Base-by-base conservation (phyloP, 2,888 invertebrate genomes). In the Lepetodrilus schrolli region DNA sequence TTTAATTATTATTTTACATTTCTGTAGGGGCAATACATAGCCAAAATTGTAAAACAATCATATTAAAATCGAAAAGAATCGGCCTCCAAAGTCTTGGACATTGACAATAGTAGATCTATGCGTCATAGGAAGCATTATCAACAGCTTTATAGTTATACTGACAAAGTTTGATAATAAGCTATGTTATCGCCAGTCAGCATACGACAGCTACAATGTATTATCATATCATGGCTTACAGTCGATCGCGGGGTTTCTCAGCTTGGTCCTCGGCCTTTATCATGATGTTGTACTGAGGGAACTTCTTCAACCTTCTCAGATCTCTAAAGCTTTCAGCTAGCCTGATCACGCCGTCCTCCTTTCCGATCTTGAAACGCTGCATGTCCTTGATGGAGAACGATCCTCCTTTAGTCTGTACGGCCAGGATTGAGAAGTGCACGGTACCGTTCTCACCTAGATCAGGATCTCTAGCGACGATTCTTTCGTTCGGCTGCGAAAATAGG, bases 401-500 rank as follows among this genome's bases (percentile, higher is more conserved):
- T 1, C 37, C 36, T 21, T 34, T 74, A 2, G 74, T 68, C 21
- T 51, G 49, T 2, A 77, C 75, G 1, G 51, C 34, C 1, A 20
- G 58, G 8, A 81, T 77, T 2, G 66, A 65, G 74, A 78, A 81
- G 4, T 38, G 65, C 10, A 81, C 68, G 2, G 70, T 69, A 3
- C 78, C 78, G 47, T 81, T 81, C 37, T 78, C 78, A 1, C 71
- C 74, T 3, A 71, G 21, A 50, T 81, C 81, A n/a, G 71, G 48
- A 66, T 81, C 81, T 7, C 10, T 26, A 0, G 81, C 79, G 3
- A 37, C 23, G 1, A 77, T 21, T 8, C 73, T 47, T 3, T 72
- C 77, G 13, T 34, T 49, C n/a, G 21, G 26, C 76, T 77, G 66
- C 1, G 7, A 21, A 10, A 10, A 69, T 37, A 68, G 37, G 5